These are phyloP conservation scores for Parazoanthus swiftii DNA, from an alignment of 92 coral and sea anemone species.

Conservation along the genomic window DNA sequence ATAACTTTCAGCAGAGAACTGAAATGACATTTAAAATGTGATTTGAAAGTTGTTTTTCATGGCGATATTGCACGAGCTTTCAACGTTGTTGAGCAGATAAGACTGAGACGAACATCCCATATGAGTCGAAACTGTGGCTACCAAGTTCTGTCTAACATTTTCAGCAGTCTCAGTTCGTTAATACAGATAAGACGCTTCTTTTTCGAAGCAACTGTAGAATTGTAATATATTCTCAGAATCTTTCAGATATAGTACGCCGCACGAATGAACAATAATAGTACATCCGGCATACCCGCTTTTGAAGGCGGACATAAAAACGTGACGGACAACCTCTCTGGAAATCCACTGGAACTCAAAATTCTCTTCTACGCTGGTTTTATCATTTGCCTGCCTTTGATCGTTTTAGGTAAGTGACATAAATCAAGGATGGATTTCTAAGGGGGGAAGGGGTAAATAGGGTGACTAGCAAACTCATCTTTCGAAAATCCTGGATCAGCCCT, in stretches of 20 bases:
- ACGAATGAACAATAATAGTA: background rate
- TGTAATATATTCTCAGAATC: background rate
- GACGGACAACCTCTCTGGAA: conserved; percentile 10
- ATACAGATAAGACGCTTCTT: background rate
- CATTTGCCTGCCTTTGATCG: conserved; percentile 66
- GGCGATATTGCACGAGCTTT: background rate
- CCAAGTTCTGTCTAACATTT: background rate
- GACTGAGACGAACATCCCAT: no score
- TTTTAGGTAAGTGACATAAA: conserved; percentile 65
- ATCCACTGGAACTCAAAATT: conserved; percentile 70
- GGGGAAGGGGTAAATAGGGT: no score
- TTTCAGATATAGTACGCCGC: background rate
- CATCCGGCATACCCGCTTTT: background rate
- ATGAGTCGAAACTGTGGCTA: background rate
- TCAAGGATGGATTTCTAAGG: background rate
- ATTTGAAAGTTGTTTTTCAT: background rate
- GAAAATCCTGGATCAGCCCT: no score
- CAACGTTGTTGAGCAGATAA: background rate
- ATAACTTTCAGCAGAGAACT: background rate
- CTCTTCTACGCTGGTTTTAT: conserved; percentile 72
- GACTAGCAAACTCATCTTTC: no score
- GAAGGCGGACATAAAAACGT: background rate
- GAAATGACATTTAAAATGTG: background rate
- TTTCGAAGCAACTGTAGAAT: background rate
- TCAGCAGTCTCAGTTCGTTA: background rate